Conservation (phyloP, 2,888 invertebrate species). For the Drosophila quinaria region DNA sequence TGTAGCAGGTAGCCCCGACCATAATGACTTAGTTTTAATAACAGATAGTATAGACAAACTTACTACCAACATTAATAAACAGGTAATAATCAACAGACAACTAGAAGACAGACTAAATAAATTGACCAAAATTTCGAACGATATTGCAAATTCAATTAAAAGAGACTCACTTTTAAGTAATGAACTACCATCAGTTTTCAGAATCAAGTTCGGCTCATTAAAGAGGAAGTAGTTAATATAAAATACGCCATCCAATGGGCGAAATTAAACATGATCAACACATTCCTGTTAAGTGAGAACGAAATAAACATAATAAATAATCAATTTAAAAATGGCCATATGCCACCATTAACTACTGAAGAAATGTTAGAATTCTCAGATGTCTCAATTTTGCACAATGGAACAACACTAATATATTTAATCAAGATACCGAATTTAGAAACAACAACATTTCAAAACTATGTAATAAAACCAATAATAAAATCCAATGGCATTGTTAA, state of each 20-base stretch:
- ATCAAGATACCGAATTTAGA: not conserved
- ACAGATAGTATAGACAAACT: no score
- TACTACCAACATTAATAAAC: not conserved
- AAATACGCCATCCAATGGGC: no score
- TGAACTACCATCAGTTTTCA: no score
- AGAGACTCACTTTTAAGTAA: not conserved
- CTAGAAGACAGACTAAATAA: not conserved
- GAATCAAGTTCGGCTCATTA: no score
- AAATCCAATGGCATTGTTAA: conserved; percentile 1
- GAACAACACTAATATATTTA: not conserved
- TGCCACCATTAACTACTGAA: no score
- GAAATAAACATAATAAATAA: not conserved
- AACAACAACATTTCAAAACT: not conserved
- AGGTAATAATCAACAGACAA: conserved; percentile 1
- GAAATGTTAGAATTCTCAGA: no score
- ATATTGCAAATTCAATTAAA: not conserved
- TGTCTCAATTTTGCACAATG: no score
- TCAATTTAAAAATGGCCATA: not conserved
- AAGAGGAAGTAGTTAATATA: no score
- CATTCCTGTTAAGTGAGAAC: conserved; percentile 1
- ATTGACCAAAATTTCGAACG: not conserved
- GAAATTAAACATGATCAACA: no score
- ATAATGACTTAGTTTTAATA: no score
- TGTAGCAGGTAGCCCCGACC: no score
- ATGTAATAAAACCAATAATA: conserved; percentile 1